A percentile compares a stretch with the other conserved stretches of the same genome.
Evolutionary conservation across 2,113 vertebrate genomes (phyloP).

Genomic region (Crotophaga sulcirostris): DNA sequence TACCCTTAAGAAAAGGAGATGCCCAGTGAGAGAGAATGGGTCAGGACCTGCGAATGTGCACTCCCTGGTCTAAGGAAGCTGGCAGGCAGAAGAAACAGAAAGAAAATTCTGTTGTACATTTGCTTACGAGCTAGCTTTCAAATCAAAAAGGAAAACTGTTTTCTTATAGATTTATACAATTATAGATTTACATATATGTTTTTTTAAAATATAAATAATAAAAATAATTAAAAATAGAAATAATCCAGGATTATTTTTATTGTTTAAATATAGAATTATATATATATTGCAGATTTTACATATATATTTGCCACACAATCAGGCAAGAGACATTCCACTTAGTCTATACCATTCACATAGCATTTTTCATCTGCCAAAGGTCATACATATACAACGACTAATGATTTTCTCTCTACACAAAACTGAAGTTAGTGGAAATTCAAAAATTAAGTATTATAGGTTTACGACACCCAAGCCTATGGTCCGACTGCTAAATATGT

Average conservation of each 20-base stretch:
- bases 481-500: neutral
- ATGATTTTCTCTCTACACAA: neutral
- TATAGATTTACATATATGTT: no score
- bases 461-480: neutral
- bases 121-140: neutral
- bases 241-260: no score
- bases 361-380: neutral
- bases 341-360: neutral
- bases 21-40: rapidly evolving
- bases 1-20: neutral
- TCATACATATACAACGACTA: rapidly evolving
- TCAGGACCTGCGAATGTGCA: neutral
- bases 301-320: neutral
- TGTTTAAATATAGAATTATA: no score
- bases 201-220: no score
- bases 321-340: neutral
- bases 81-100: neutral
- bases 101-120: neutral
- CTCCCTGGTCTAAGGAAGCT: neutral
- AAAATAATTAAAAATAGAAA: no score
- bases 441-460: neutral
- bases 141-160: neutral
- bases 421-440: neutral
- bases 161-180: neutral
- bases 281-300: no score